Base-by-base conservation (phyloP, 1,140 invertebrate genomes). In the Drosophila sp. region DNA sequence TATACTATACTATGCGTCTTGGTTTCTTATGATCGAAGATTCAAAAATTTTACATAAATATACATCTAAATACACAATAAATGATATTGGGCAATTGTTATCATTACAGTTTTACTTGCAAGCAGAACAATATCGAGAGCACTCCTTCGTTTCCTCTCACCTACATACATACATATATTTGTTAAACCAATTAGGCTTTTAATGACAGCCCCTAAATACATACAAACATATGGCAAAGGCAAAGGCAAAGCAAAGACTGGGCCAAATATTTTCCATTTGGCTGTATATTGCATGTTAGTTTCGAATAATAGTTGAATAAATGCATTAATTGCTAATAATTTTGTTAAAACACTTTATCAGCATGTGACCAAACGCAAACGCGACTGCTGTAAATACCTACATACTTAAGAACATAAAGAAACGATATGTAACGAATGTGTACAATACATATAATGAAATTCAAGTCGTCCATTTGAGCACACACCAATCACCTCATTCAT, bases 191-290 rank as follows among this genome's bases (percentile, higher is more conserved):
- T 76, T 76, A 76, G 30, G 32, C 50, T 66, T 10, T 58, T 38
- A 58, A 25, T 66, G 32, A 30, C 8, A 32, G 55, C 30, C 25
- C 23, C 17, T 33, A 56, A 54, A 17, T 4, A 57, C 27, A 32
- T 35, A 44, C 38, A 62, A 4, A 44, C 38, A 58, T 77, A 71
- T 77, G 76, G 54, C 56, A 72, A 71, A 27, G 76, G 54, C 56
- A 72, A 71, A 27, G 60, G 74, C 61, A 78, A 78, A 75, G 75
- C 75, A 55, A 78, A 78, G 76, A 78, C 76, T 78, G 76, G 78
- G 75, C 62, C 76, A 70, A 50, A 44, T 54, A 38, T 78, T 66
- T 64, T 40, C 40, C 27, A 67, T 72, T 72, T 72, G 75, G 75
- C 75, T 78, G 66, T 70, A 71, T 55, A 25, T 74, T 75, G 30